Base-by-base conservation (phyloP, 2,888 invertebrate species). In the Synanthedon myopaeformis region DNA sequence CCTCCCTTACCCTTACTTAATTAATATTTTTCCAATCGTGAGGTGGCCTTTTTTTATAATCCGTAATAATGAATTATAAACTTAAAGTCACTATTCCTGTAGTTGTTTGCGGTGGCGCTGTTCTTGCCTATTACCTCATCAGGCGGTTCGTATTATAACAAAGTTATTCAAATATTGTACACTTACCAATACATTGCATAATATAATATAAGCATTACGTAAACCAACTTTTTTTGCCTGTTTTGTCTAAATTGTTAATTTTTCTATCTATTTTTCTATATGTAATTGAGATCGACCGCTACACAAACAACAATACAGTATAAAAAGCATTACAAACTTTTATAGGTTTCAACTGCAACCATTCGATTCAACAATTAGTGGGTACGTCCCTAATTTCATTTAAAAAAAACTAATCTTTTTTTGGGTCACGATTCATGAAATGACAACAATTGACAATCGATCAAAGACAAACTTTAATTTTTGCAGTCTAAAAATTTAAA, bases 51-150 rank as follows among this genome's bases (percentile, higher is more conserved):
- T 66, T 13, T 6, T 64, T 66, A 60, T 61, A 64, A 66, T 70
- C 69, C 61, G 61, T 68, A 63, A 66, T 53, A 60, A 87, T 86
- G 85, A 85, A 85, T 79, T 84, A 85, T 74, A 87, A 87, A 76
- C 71, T 86, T 28, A 87, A 86, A 84, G 72, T 86, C 59, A 84
- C 85, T 59, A 80, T 87, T 67, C 87, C 87, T 55, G 80, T 85
- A 70, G 75, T 86, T 67, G 86, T 87, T 74, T 87, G 87, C 74
- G 87, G 87, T 72, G 85, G 87, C 61, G 87, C 87, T 61, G 86
- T 87, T 66, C 79, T 87, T 64, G 83, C 82, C 58, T 87, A 83
- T 84, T 87, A 86, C 81, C 82, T 87, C 84, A 86, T 86, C 75
- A 79, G 82, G 79, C 84, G 87, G 87, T 87, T 82, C 67, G 87